Conservation (phyloP, 2,888 invertebrate genomes). For the Himalopsyche kuldschensis region DNA sequence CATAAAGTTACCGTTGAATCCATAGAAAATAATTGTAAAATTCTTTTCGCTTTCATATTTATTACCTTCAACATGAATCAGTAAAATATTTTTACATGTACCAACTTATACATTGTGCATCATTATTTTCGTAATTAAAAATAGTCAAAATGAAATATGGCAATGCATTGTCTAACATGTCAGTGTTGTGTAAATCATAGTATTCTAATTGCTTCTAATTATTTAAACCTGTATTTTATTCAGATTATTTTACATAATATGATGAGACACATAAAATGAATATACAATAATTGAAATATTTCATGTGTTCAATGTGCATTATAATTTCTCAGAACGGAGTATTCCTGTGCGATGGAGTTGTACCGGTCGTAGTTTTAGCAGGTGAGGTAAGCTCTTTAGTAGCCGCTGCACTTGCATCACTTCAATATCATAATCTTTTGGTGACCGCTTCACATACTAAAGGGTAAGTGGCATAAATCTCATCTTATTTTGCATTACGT, state of each 20-base stretch:
- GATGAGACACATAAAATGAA: too few relatives aligned
- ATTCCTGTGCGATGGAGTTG: conserved; percentile 50
- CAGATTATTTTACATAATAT: too few relatives aligned
- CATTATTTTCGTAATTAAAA: neutral
- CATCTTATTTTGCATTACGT: neutral
- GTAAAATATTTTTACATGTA: too few relatives aligned
- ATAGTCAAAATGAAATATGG: too few relatives aligned
- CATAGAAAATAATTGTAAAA: too few relatives aligned
- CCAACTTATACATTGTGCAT: too few relatives aligned
- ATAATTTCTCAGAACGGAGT: conserved; percentile 45
- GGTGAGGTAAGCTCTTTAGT: conserved; percentile 58
- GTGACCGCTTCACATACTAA: conserved; percentile 12
- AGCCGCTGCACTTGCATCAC: conserved; percentile 55
- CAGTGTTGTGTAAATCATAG: neutral
- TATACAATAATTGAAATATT: neutral
- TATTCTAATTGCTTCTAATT: neutral
- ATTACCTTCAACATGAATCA: too few relatives aligned
- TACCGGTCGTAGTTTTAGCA: conserved; percentile 53
- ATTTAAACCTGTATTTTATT: too few relatives aligned
- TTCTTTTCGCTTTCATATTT: too few relatives aligned
- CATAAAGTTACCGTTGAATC: too few relatives aligned
- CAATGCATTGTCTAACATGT: too few relatives aligned
- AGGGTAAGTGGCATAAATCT: conserved; percentile 5
- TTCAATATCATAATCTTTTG: conserved; percentile 40
- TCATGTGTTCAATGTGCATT: neutral